Evolutionary conservation across 2,797 vertebrate genomes (phyloP).

Genomic region (Cirrhinus molitorella): DNA sequence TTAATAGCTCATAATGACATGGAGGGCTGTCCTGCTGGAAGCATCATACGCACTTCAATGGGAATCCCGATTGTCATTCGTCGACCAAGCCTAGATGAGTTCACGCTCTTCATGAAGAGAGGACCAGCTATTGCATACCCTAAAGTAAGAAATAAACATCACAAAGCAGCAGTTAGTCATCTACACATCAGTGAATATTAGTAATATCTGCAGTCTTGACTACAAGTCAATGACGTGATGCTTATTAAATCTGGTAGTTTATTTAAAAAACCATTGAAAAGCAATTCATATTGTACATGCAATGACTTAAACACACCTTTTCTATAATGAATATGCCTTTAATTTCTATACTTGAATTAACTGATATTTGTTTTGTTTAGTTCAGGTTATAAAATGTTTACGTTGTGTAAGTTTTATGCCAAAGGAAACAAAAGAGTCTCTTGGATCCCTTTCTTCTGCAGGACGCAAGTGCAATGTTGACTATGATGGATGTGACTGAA

Average conservation of each 20-base stretch:
- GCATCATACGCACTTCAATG: constrained; percentile 67
- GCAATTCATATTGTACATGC: not conserved
- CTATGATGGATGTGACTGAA: constrained; percentile 87
- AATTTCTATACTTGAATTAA: not conserved
- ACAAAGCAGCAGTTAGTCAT: not conserved
- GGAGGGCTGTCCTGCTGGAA: constrained; percentile 76
- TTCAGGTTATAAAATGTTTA: not conserved
- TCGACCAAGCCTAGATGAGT: constrained; percentile 88
- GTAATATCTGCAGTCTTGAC: not conserved
- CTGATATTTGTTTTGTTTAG: not conserved
- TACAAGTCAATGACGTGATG: too few species aligned
- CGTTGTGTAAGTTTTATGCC: not conserved
- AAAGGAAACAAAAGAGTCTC: not conserved
- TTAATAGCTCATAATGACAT: constrained; percentile 76
- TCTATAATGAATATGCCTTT: not conserved
- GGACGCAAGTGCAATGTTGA: constrained; percentile 81
- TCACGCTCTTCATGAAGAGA: constrained; percentile 86
- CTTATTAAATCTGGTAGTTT: too few species aligned
- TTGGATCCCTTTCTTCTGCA: constrained; percentile 56
- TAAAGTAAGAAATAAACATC: constrained; percentile 77
- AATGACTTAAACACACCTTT: not conserved
- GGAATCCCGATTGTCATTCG: constrained; percentile 76
- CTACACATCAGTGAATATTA: not conserved
- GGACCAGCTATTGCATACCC: constrained; percentile 86
- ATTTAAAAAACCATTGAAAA: not conserved